Conservation (phyloP, 1,140 invertebrate species). For the Leptonema lineaticorne region DNA sequence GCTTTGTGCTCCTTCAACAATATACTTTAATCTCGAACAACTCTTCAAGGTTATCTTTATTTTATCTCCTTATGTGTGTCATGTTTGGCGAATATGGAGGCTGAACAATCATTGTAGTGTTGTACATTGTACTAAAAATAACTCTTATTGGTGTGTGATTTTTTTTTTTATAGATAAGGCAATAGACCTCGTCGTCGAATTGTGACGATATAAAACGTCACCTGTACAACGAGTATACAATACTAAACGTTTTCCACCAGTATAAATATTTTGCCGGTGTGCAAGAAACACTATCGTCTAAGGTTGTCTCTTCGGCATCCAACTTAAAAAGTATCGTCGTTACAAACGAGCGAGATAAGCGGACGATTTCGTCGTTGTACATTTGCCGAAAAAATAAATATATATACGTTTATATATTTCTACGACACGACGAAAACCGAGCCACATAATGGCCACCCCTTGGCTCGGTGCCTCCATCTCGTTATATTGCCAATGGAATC, state of each 20-base stretch:
- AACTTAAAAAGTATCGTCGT: constrained; percentile 23
- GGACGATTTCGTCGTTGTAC: constrained; percentile 1
- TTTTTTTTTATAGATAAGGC: too few relatives aligned
- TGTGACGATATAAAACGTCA: constrained; percentile 9
- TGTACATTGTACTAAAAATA: too few relatives aligned
- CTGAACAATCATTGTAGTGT: too few relatives aligned
- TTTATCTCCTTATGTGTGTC: too few relatives aligned
- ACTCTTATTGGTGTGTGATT: too few relatives aligned
- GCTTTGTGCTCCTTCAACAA: too few relatives aligned
- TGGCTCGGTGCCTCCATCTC: background rate
- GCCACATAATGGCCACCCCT: constrained; percentile 2
- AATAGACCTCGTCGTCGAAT: background rate
- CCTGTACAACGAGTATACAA: too few relatives aligned
- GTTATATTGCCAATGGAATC: background rate
- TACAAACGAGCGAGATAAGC: constrained; percentile 24
- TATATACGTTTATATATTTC: too few relatives aligned
- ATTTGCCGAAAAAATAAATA: constrained; percentile 22
- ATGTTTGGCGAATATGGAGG: too few relatives aligned
- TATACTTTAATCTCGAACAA: too few relatives aligned
- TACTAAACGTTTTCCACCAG: too few relatives aligned
- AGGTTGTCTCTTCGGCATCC: background rate
- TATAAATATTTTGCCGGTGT: background rate
- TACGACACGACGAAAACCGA: constrained; percentile 8
- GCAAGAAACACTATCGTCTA: constrained; percentile 14
- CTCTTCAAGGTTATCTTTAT: too few relatives aligned